These are phyloP conservation scores for Cavia aperea DNA, from an alignment of 2,113 vertebrate genomes.

Conservation along the genomic window DNA sequence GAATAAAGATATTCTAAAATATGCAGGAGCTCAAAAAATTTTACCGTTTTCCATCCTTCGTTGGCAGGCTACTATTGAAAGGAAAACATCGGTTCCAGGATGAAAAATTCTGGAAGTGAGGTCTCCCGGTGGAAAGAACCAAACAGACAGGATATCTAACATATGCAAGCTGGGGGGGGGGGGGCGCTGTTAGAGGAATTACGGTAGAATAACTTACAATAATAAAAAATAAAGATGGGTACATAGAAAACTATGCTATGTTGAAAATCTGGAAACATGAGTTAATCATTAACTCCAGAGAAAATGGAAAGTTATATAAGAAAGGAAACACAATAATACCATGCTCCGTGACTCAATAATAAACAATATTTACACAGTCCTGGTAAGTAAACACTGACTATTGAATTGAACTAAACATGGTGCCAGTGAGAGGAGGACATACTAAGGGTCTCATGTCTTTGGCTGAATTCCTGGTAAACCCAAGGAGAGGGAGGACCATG, in stretches of 20 bases:
- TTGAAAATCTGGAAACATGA: slow-evolving; percentile 17
- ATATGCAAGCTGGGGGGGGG: neutral
- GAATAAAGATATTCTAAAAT: slow-evolving; percentile 18
- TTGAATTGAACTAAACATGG: neutral
- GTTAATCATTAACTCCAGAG: slow-evolving; percentile 38
- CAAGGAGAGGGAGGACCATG: neutral
- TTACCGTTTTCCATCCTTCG: neutral
- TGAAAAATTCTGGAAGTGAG: neutral
- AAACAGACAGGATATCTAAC: neutral
- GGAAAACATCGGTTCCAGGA: neutral
- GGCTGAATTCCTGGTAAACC: neutral
- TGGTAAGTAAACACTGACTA: slow-evolving; percentile 23
- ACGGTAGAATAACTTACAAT: slow-evolving; percentile 4
- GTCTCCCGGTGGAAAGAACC: neutral
- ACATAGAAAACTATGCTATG: neutral
- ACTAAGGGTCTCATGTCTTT: neutral
- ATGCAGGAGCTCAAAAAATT: neutral
- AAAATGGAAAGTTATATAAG: slow-evolving; percentile 34
- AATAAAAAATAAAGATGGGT: slow-evolving; percentile 4
- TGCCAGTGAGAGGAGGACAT: neutral
- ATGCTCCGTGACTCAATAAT: neutral
- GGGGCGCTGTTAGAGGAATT: neutral
- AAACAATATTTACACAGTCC: slow-evolving; percentile 33
- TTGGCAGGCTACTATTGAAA: neutral
- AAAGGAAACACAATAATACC: slow-evolving; percentile 33